Conservation (phyloP, 2,797 vertebrate genomes). For the Acanthiza pusilla region DNA sequence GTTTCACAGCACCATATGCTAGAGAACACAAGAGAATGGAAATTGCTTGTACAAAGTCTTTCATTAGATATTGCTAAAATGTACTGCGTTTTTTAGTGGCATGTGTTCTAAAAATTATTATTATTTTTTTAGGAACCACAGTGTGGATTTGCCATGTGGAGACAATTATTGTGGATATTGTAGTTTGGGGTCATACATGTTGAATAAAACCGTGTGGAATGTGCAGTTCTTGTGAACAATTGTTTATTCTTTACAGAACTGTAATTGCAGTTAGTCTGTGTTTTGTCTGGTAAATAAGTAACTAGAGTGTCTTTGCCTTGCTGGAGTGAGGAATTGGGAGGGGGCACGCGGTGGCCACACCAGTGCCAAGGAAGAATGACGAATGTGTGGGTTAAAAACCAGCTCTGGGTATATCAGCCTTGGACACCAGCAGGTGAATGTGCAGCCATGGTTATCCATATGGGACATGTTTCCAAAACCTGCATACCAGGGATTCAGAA, state of each 20-base stretch:
- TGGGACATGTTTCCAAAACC: not conserved
- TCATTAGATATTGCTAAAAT: conserved; percentile 34
- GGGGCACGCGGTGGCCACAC: not conserved
- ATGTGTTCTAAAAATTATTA: conserved; percentile 43
- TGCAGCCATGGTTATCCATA: not conserved
- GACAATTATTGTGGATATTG: conserved; percentile 53
- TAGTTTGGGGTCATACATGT: conserved; percentile 50
- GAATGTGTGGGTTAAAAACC: not conserved
- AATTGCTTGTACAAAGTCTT: conserved; percentile 19
- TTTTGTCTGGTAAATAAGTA: conserved; percentile 66
- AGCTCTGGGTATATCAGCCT: not conserved
- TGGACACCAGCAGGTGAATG: not conserved
- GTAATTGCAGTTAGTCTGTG: conserved; percentile 46
- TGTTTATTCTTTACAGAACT: conserved; percentile 57
- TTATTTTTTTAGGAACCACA: conserved; percentile 48
- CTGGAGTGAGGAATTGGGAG: not conserved
- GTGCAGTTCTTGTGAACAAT: conserved; percentile 18
- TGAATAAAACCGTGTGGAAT: conserved; percentile 56
- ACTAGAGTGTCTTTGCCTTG: conserved; percentile 4
- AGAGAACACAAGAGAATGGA: conserved; percentile 29
- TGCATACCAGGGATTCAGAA: not conserved
- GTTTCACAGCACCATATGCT: conserved; percentile 35
- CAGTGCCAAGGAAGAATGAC: not conserved
- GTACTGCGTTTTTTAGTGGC: conserved; percentile 33
- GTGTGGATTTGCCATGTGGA: conserved; percentile 60